Evolutionary conservation across 2,113 vertebrate genomes (phyloP).

Genomic region (Syngnathus typhle): DNA sequence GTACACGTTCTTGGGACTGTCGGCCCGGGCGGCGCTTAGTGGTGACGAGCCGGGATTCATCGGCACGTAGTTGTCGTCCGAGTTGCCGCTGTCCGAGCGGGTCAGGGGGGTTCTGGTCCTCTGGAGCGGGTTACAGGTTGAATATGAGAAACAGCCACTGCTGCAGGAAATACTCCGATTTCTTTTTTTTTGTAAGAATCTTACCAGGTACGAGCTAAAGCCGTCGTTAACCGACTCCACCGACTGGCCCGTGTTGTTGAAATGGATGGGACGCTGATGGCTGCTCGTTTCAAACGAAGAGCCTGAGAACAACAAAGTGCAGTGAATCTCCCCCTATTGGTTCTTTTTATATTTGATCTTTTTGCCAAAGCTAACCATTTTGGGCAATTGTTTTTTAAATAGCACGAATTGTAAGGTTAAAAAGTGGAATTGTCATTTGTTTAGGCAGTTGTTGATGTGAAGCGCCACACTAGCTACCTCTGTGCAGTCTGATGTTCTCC

Average conservation of each 20-base stretch:
- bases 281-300: constrained; percentile 92
- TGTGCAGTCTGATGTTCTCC: constrained; percentile 88
- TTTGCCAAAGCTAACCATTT: not conserved
- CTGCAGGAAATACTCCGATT: not conserved
- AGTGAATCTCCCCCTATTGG: constrained; percentile 9
- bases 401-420: too few relatives aligned
- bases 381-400: not conserved
- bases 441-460: not conserved
- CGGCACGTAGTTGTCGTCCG: constrained; percentile 96
- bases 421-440: too few relatives aligned
- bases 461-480: constrained; percentile 70
- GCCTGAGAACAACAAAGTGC: constrained; percentile 64
- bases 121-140: constrained; percentile 43
- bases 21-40: constrained; percentile 77
- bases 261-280: constrained; percentile 77
- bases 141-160: not conserved
- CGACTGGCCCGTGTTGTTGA: constrained; percentile 74
- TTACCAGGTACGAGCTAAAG: constrained; percentile 84
- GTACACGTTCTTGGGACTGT: constrained; percentile 87
- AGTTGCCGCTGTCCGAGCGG: constrained; percentile 88
- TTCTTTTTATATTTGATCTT: not conserved
- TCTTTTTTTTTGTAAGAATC: constrained; percentile 13
- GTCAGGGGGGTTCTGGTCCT: constrained; percentile 76
- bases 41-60: constrained; percentile 92
- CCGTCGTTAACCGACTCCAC: constrained; percentile 84